Percentiles rank a stretch among this genome's conserved stretches.
These are phyloP conservation scores for roundworm (Caenorhabditis elegans) DNA, from an alignment of 1,140 invertebrate genomes.

Conservation along the genomic window WBcel235 BX284606.5:9956001-9956500, in stretches of 20 bases:
- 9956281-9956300: background rate
- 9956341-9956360: background rate
- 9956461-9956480: no score
- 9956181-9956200: no score
- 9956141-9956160: no score
- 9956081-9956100: background rate
- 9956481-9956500: no score
- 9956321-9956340: background rate
- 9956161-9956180: no score
- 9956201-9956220: background rate
- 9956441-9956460: no score
- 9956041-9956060: background rate
- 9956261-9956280: background rate
- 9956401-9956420: no score
- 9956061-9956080: background rate
- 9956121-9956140: background rate
- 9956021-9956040: background rate
- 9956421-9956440: no score
- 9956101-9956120: background rate
- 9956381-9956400: background rate
- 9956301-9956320: background rate
- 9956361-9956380: background rate
- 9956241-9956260: background rate
- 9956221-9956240: background rate
- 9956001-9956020: background rate